Evolutionary conservation across 2,888 invertebrate species (phyloP).

Genomic region (Mantis religiosa): DNA sequence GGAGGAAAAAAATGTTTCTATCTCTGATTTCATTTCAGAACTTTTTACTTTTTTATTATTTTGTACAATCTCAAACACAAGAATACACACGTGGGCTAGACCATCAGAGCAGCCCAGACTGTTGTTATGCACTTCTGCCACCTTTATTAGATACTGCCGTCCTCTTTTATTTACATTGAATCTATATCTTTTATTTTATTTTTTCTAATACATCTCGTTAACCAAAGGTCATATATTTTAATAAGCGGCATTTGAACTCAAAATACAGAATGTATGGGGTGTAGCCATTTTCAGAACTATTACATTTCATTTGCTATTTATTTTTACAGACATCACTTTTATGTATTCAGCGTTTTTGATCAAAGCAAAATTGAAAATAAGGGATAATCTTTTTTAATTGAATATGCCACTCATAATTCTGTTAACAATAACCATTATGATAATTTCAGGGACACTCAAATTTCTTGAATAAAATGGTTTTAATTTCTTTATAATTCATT

Average conservation of each 20-base stretch:
- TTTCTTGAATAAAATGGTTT: no score
- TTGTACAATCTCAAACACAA: conserved; percentile 5
- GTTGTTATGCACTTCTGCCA: background rate
- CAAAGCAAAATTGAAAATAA: no score
- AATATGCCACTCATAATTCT: no score
- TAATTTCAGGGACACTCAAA: no score
- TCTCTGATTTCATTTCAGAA: conserved; percentile 14
- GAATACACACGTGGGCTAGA: conserved; percentile 2
- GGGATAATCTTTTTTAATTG: no score
- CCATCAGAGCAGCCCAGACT: conserved; percentile 9
- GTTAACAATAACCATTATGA: no score
- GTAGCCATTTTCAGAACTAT: background rate
- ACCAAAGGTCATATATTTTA: no score
- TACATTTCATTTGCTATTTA: background rate
- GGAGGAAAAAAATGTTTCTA: conserved; percentile 4
- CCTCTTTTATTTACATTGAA: background rate
- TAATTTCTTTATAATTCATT: no score
- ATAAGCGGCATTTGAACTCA: no score
- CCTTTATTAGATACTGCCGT: background rate
- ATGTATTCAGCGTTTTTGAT: no score
- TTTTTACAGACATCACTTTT: no score
- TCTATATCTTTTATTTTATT: background rate
- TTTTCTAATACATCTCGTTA: background rate
- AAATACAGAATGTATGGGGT: no score
- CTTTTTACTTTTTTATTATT: background rate